These are phyloP conservation scores for Drymonia ruficornis DNA, from an alignment of 2,888 invertebrate genomes.

Conservation along the genomic window DNA sequence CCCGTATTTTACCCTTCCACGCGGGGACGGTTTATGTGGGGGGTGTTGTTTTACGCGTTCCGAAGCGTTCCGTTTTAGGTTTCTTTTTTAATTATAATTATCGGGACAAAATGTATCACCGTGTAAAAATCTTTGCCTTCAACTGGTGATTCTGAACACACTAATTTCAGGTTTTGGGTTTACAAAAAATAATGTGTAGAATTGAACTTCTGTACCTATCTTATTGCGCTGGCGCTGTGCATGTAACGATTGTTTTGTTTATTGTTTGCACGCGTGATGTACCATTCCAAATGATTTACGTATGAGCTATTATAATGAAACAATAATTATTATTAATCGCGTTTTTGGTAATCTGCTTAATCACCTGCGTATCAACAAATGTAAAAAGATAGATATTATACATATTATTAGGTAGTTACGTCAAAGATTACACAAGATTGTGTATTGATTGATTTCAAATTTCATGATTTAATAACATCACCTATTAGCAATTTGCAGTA, in stretches of 20 bases:
- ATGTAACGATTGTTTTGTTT: not conserved
- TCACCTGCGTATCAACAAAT: not conserved
- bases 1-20: too few species aligned
- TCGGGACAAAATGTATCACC: too few species aligned
- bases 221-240: not conserved
- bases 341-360: not conserved
- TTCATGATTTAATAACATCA: not conserved
- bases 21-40: too few species aligned
- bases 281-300: not conserved
- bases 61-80: too few species aligned
- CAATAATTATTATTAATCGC: not conserved
- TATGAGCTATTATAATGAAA: not conserved
- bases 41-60: too few species aligned
- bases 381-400: not conserved
- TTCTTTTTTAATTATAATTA: too few species aligned
- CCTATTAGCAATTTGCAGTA: not conserved
- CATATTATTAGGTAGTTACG: not conserved
- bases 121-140: too few species aligned
- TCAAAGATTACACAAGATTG: not conserved
- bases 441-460: not conserved
- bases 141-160: too few species aligned
- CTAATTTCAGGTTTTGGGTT: too few species aligned
- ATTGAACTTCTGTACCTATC: constrained; percentile 1
- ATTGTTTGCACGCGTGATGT: too few species aligned
- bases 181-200: not conserved